Evolutionary conservation across 2,888 invertebrate species (phyloP), one percentile per base, ranked within the genome.

Genomic region (Zaprionus obscuricornis): DNA sequence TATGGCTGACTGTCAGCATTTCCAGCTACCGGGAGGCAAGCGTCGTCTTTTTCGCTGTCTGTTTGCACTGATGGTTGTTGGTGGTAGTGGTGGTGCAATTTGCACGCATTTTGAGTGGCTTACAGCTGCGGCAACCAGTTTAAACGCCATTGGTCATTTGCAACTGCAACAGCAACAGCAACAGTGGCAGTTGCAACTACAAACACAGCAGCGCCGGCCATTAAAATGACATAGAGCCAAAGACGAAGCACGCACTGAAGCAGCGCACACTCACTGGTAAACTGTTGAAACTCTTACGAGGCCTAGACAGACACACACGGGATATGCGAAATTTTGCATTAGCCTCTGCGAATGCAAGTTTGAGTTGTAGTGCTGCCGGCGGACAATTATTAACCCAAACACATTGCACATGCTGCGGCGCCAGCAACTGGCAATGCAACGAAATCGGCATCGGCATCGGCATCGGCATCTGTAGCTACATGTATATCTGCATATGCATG

Each of bases 151-250:
- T 81, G 79, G 81, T 76, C 76, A 79, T 76, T 75, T 70, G 57
- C 74, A 52, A 36, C 43, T 34, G 27, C 40, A 47, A 18, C 49
- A 67, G 14, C 34, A 46, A 20, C 65, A 43, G 64, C 60, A 33
- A 43, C 58, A 57, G 31, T 56, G 40, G 34, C 50, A 55, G 26
- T 39, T 47, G 26, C 66, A 16, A 14, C 69, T 34, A 20, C 34
- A 34, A 13, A 54, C 37, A 51, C 77, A 66, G 57, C 79, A 78
- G 83, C 78, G 78, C 78, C 78, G 75, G 75, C 78, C 78, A 79
- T 79, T 79, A 82, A 79, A 78, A 82, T 79, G 78, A 79, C 78
- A 82, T 73, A 78, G 83, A 82, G 70, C 63, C 74, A 54, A 47
- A 59, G 51, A 57, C 58, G 58, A 54, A 47, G 52, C 77, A 81